Base-by-base conservation (phyloP, 2,797 vertebrate genomes). In the Scarus forsteni region DNA sequence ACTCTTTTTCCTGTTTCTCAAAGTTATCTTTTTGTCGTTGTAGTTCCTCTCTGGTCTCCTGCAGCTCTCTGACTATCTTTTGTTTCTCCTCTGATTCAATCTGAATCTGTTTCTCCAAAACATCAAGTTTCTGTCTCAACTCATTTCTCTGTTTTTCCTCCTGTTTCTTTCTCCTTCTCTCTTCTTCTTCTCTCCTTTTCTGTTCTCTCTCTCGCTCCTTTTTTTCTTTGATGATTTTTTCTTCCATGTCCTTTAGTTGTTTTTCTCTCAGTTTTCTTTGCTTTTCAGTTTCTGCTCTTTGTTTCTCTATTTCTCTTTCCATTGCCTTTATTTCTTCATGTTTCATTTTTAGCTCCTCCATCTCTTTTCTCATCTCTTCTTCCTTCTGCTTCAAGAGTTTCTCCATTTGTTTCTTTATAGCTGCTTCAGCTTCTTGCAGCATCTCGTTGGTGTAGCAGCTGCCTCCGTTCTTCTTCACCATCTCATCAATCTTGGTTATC, bases 381-480 rank as follows among this genome's bases (percentile, higher is more conserved):
- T 72, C 63, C 6, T 49, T 73, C 6, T 65, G 7, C 13, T 63
- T 56, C 6, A 51, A 34, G 15, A 65, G 46, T 2, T 8, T 69
- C 44, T 61, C 18, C 35, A 50, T 5, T 39, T 65, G 27, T 3
- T 62, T 60, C 12, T 67, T 1, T 16, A 77, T 80, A 0, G 73
- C 61, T 19, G 11, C 46, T 10, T 83, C 76, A 0, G 70, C 45
- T 38, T 77, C 70, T 39, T 80, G 19, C 2, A 83, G 27, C 76
- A 79, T 80, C 40, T 71, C 59, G n/a, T 5, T 50, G 3, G 15
- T 81, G 72, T 50, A 85, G 46, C 34, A 81, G 16, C 42, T 11
- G 5, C 55, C 69, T 14, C 62, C 51, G 11, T 75, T 82, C 4
- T 8, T 5, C 27, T 60, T 55, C 45, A 83, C 36, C 72, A 83